Percentiles rank a stretch among this genome's conserved stretches.
These are phyloP conservation scores for Daphoenositta chrysoptera DNA, from an alignment of 2,113 vertebrate genomes.

Conservation along the genomic window DNA sequence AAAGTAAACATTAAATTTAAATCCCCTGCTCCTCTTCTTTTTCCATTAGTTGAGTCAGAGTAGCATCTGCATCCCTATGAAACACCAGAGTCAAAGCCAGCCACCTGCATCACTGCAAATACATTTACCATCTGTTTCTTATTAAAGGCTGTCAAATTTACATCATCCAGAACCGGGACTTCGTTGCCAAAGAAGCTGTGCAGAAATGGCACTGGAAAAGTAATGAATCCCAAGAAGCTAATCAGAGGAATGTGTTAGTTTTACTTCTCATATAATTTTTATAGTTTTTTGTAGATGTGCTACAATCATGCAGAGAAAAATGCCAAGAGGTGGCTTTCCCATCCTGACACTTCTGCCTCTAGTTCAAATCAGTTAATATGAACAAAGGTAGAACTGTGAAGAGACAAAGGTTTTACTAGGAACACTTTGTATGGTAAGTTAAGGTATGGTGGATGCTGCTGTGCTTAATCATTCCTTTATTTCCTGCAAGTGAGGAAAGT, in stretches of 20 bases:
- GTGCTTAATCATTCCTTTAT: background rate
- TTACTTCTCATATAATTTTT: background rate
- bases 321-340: background rate
- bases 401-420: background rate
- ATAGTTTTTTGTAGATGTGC: background rate
- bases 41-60: background rate
- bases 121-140: constrained; percentile 23
- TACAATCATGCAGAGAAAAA: background rate
- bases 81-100: background rate
- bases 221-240: background rate
- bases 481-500: background rate
- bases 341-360: background rate
- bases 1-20: background rate
- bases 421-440: background rate
- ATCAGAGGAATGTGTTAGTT: background rate
- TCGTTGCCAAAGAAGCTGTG: background rate
- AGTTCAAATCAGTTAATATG: background rate
- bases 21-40: background rate
- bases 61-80: background rate
- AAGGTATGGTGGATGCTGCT: background rate
- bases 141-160: constrained; percentile 13
- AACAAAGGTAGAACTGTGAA: background rate
- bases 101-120: constrained; percentile 5
- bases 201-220: background rate
- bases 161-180: background rate